Evolutionary conservation across 2,888 invertebrate species (phyloP), one percentile per base, ranked within the genome.

Genomic region (Zonitis immaculata): DNA sequence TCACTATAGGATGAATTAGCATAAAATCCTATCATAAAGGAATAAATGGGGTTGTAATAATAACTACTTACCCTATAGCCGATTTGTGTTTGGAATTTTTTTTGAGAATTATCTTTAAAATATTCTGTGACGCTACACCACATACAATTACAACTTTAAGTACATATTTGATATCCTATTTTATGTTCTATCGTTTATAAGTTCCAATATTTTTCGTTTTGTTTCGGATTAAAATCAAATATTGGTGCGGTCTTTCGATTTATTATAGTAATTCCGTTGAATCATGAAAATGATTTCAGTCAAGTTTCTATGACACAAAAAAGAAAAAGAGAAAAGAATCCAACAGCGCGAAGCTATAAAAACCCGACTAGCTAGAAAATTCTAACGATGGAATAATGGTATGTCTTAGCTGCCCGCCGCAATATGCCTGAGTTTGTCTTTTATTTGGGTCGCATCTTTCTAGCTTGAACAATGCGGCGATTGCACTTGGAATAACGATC

Each of bases 361-460:
- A 56, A 54, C 47, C 20, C 11, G 22, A 58, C 57, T 27, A 51
- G 52, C 54, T 59, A 49, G 58, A 51, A 56, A 58, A 58, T 59
- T 54, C 55, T 57, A 63, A 62, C 62, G 58, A 60, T 62, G 56
- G 56, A 62, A 62, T 61, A 62, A 61, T 61, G 49, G 59, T 52
- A 26, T 52, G 52, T 58, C 60, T 58, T 60, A 59, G 58, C 59
- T 61, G 61, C 60, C 62, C 54, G 50, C 51, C 57, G 60, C 39
- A 39, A 39, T 39, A 39, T 39, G 39, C 39, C 60, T 35, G 46
- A 32, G 46, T 47, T 46, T 45, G 55, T 55, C 51, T 32, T 51
- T 54, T 54, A 51, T 51, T 48, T 20, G 39, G 30, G 27, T 39
- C 18, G 20, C 28, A 27, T 44, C 26, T 39, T n/a, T n/a, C 42